Base-by-base conservation (phyloP, 2,888 invertebrate species). In the Euzophera pinguis region DNA sequence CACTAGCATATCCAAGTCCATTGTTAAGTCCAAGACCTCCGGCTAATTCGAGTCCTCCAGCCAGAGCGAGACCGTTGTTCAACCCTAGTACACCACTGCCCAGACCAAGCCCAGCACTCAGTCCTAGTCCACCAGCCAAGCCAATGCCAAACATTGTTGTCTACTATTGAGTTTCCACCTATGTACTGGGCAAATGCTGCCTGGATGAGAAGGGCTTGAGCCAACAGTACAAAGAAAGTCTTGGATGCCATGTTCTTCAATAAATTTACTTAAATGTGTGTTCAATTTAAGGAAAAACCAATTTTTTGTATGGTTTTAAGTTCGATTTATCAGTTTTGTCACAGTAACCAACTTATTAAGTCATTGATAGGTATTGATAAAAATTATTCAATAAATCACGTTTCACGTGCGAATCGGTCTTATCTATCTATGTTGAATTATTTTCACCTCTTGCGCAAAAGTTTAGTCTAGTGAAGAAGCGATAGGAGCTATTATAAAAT, bases 131-230 rank as follows among this genome's bases (percentile, higher is more conserved):
- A 10, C 16, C 16, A 16, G 32, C 45, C 29, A 3, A 16, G 16
- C 45, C 45, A 10, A 45, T 3, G 3, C 14, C 14, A 10, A 13
- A 45, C 6, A 45, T 45, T 45, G 32, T 45, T 45, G 45, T 45
- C 45, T 14, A 45, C 45, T 5, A 32, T 14, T 34, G 45, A 45
- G 45, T 48, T 37, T n/a, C 35, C 37, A 14, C 41, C 17, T 17
- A 16, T 5, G 7, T 34, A 48, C 37, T 43, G 35, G 14, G 16
- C 14, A 32, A 14, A 45, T 10, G 12, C 54, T 54, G 53, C 55
- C 47, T 57, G 57, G n/a, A 54, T 45, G 51, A 42, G 27, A 14
- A 53, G 41, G 14, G 53, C 48, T 27, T 50, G 50, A 29, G 51
- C 53, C 38, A 37, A 37, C 10, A 47, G 22, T 3, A 16, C 52